A percentile compares a stretch with the other conserved stretches of the same genome.
These are phyloP conservation scores for Sphenodon punctatus DNA, from an alignment of 2,797 vertebrate genomes.

Conservation along the genomic window DNA sequence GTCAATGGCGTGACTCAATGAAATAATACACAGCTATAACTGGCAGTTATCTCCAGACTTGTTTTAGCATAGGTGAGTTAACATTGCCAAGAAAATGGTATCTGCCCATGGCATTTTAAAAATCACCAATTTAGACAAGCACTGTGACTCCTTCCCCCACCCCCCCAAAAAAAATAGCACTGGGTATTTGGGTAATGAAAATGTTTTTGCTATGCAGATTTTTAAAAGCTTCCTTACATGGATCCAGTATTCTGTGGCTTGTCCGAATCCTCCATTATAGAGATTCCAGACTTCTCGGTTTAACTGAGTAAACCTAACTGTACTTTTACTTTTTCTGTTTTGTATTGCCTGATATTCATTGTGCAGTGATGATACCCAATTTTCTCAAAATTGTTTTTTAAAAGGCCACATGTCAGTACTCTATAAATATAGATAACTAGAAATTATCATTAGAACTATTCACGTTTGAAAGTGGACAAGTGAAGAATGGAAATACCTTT, in stretches of 20 bases:
- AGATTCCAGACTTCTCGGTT: not conserved
- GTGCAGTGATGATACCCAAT: not conserved
- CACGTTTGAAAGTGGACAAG: not conserved
- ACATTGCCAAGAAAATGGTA: not conserved
- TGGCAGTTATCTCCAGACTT: not conserved
- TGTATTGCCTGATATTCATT: not conserved
- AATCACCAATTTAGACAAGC: not conserved
- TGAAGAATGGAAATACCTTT: not conserved
- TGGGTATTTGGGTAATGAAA: not conserved
- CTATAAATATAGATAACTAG: not conserved
- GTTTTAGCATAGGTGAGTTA: not conserved
- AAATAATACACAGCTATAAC: not conserved
- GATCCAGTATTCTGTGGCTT: not conserved
- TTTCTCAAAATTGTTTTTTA: not conserved
- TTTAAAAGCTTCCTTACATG: not conserved
- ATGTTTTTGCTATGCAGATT: not conserved
- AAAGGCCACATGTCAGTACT: not conserved
- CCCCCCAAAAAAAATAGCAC: not conserved
- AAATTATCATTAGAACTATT: not conserved
- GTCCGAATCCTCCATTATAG: not conserved
- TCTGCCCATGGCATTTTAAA: not conserved
- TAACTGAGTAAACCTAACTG: not conserved
- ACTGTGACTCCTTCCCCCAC: rapidly evolving
- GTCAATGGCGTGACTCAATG: not conserved
- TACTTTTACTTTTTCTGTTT: not conserved